Evolutionary conservation across 2,888 invertebrate species (phyloP).

Genomic region (Odontomyia ornata): DNA sequence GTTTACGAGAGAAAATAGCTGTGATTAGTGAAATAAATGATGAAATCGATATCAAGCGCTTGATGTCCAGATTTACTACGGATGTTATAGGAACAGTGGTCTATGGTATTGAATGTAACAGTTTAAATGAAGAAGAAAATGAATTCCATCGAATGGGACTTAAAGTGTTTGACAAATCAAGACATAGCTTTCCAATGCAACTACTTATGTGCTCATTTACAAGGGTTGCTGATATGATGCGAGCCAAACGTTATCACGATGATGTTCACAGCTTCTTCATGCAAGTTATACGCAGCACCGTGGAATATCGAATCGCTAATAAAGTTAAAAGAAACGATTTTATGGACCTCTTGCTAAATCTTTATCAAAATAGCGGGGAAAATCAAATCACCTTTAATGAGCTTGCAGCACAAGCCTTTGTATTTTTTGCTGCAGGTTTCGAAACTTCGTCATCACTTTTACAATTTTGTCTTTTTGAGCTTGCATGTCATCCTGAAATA

Average conservation of each 20-base stretch:
- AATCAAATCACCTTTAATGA: conserved; percentile 42
- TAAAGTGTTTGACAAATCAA: neutral
- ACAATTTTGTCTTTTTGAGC: conserved; percentile 55
- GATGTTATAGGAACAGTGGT: conserved; percentile 31
- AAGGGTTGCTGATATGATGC: neutral
- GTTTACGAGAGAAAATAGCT: conserved; percentile 50
- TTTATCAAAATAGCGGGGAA: conserved; percentile 49
- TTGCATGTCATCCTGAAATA: conserved; percentile 56
- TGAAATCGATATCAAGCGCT: conserved; percentile 24
- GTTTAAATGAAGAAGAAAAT: conserved; percentile 3
- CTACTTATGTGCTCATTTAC: neutral
- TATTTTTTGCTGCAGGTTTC: conserved; percentile 59
- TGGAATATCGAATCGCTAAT: conserved; percentile 60
- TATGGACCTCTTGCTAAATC: conserved; percentile 66
- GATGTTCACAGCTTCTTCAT: conserved; percentile 57
- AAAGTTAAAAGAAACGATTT: conserved; percentile 65
- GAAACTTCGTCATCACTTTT: conserved; percentile 58
- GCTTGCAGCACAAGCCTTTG: conserved; percentile 54
- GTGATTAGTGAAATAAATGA: neutral
- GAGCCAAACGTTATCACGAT: conserved; percentile 52
- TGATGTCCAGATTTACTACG: conserved; percentile 30
- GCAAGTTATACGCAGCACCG: conserved; percentile 59
- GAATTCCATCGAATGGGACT: conserved; percentile 18
- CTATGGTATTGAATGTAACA: conserved; percentile 32
- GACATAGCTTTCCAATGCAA: neutral